Evolutionary conservation across 2,113 vertebrate genomes (phyloP), one percentile per base, ranked within the genome.

Genomic region (Alexandromys fortis): DNA sequence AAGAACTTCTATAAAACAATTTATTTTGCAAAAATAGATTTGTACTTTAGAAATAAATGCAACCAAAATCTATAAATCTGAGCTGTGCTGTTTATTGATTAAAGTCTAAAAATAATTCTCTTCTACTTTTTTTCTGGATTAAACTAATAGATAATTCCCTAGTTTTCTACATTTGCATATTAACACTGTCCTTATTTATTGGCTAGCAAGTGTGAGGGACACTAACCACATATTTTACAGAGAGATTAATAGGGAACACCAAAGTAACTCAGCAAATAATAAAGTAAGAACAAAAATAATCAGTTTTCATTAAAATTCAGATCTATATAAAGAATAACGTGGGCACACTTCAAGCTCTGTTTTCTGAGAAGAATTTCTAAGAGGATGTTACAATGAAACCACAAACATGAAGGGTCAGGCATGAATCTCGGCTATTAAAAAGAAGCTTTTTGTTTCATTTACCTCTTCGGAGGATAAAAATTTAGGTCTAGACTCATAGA

Each of bases 11-110:
- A 89, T 7, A 83, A 94, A 82, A 90, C 11, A 93, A 58, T 73
- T 73, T 90, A 72, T 49, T 68, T 94, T 87, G 5, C 6, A 42
- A 47, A 79, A 30, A 26, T 0, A 26, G 8, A 76, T 42, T 47
- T 91, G n/a, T 11, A 79, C 83, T 97, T 96, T 78, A 92, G 47
- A 70, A 94, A 75, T 93, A 95, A 96, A 92, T 88, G 30, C 68
- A 91, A 22, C 58, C 89, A 89, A 94, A 89, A 61, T 92, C 76
- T 65, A 77, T 93, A 88, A 87, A 83, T 81, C 68, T 86, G 61
- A 82, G 10, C 52, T 52, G 86, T 0, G 78, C 3, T 10, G 65
- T 79, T 35, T 85, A 90, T 82, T 97, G 65, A 73, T 77, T 91
- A 76, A 94, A 90, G 55, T 58, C 55, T 58, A 21, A 21, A 58